Evolutionary conservation across 2,888 invertebrate genomes (phyloP).

Genomic region (Eupithecia inturbata): DNA sequence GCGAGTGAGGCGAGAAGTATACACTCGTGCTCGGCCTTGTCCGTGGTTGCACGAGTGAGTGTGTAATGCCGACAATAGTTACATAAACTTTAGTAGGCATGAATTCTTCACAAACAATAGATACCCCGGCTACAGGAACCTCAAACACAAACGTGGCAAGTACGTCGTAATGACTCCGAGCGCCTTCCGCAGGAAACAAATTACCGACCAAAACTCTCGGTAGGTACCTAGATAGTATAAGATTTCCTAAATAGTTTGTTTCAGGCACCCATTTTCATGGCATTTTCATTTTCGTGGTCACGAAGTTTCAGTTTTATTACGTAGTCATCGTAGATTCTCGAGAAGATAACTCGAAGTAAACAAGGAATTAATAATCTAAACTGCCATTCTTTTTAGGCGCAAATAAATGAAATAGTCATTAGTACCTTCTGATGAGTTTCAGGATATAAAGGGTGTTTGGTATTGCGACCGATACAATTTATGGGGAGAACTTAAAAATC

Average conservation of each 20-base stretch:
- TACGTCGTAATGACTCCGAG: not conserved
- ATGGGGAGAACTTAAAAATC: too few relatives aligned
- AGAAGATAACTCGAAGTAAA: conserved; percentile 23
- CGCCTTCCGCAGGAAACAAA: conserved; percentile 11
- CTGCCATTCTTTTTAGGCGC: conserved; percentile 24
- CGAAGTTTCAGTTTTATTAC: conserved; percentile 31
- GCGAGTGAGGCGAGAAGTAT: too few relatives aligned
- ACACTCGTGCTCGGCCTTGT: too few relatives aligned
- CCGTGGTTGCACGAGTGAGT: too few relatives aligned
- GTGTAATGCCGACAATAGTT: too few relatives aligned
- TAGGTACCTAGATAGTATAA: conserved; percentile 16
- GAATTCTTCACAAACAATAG: not conserved
- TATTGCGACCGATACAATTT: too few relatives aligned
- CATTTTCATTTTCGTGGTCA: too few relatives aligned
- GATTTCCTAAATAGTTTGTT: conserved; percentile 31
- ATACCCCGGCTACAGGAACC: not conserved
- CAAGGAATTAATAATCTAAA: conserved; percentile 22
- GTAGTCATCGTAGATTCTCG: conserved; percentile 27
- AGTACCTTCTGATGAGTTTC: too few relatives aligned
- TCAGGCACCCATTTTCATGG: too few relatives aligned
- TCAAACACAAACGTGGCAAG: conserved; percentile 5
- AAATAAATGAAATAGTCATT: not conserved
- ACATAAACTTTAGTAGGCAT: not conserved
- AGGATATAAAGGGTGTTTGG: too few relatives aligned
- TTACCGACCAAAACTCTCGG: conserved; percentile 14